Conservation (phyloP, 2,888 invertebrate species). For the Latheticus oryzae region DNA sequence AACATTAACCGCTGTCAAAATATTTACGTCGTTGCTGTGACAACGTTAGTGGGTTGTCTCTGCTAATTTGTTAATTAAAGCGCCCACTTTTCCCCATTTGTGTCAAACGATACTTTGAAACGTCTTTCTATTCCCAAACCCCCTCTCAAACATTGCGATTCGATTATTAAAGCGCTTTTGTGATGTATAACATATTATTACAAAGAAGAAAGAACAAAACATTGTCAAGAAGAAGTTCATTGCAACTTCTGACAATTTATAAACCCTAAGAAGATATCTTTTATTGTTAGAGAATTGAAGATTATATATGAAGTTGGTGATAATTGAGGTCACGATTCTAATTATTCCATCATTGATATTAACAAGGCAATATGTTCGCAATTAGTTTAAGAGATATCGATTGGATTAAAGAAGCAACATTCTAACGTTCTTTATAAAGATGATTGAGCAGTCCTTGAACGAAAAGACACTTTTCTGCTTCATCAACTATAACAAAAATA, state of each 20-base stretch:
- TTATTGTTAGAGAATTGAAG: no score
- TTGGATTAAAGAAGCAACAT: no score
- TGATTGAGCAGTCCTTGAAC: no score
- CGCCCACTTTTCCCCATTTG: no score
- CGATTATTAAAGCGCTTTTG: constrained; percentile 1
- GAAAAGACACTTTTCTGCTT: background rate
- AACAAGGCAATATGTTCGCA: constrained; percentile 8
- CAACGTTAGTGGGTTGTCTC: no score
- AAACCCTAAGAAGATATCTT: no score
- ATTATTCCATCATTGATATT: constrained; percentile 8
- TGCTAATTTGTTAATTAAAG: no score
- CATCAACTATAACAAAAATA: constrained; percentile 1
- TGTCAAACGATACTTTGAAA: constrained; percentile 3
- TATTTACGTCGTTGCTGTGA: constrained; percentile 6
- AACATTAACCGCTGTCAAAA: background rate
- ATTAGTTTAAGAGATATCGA: no score
- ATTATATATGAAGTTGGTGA: background rate
- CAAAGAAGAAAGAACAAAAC: constrained; percentile 1
- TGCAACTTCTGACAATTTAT: no score
- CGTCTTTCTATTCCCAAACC: background rate
- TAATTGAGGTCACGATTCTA: constrained; percentile 3
- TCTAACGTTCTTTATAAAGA: no score
- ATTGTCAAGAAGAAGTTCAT: constrained; percentile 1
- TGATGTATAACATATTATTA: background rate
- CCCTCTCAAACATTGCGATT: background rate